Evolutionary conservation across 2,888 invertebrate genomes (phyloP), one percentile per base, ranked within the genome.

Genomic region (Andrena chrysosceles): DNA sequence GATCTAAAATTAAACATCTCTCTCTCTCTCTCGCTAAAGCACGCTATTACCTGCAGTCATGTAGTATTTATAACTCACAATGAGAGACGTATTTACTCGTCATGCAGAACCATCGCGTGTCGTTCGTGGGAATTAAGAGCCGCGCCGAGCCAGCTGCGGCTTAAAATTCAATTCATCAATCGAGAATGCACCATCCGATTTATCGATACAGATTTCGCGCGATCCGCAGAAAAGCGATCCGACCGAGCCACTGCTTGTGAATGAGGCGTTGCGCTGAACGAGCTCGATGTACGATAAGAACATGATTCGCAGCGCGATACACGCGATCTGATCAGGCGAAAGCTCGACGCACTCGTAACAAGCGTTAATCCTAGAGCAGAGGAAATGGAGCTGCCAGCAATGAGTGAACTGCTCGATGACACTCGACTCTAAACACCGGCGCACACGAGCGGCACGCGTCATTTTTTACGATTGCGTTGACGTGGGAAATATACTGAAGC

Each of bases 291-390:
- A 54, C 82, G 82, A 72, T 63, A 68, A 70, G 71, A 64, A 33
- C 49, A 49, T 54, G 82, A 71, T 64, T 63, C 48, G 67, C 59
- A 66, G 54, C 77, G 56, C 67, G 54, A 66, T 49, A 59, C 31
- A 56, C 78, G 78, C 79, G 79, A 74, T 77, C 35, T 33, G 33
- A 75, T 68, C 31, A 79, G 60, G 79, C 83, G 33, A 71, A 84
- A 81, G 83, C 83, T 75, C 71, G 10, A 68, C 54, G 71, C 64
- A 74, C 68, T 56, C 73, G 66, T 66, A 66, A 77, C 71, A 69
- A 63, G 81, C 80, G 26, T 72, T 74, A 74, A 83, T 74, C 60
- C 70, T 49, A 73, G 33, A 69, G 66, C 35, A 35, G 72, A 74
- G 83, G 63, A 69, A 74, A 77, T 74, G 68, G 42, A 59, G 68